Conservation (phyloP, 1,140 invertebrate species). For the Galleria mellonella region DNA sequence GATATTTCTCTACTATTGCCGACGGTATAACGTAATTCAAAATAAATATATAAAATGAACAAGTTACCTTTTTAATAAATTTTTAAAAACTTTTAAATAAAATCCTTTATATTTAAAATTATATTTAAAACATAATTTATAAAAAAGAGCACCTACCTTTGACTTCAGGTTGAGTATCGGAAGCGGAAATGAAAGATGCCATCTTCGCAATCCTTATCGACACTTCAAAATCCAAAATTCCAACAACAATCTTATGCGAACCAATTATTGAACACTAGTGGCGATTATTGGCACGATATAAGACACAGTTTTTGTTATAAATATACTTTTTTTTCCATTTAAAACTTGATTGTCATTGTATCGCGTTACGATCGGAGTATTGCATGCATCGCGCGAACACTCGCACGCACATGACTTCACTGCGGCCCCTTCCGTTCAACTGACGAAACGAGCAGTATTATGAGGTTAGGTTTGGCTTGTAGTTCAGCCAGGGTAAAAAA, state of each 20-base stretch:
- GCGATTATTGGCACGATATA: slow-evolving; percentile 33
- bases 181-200: slow-evolving; percentile 43
- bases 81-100: too few species aligned
- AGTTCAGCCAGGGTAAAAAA: slow-evolving; percentile 55
- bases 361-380: slow-evolving; percentile 4
- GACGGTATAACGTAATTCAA: too few species aligned
- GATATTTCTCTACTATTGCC: too few species aligned
- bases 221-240: slow-evolving; percentile 16
- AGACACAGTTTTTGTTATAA: slow-evolving; percentile 43
- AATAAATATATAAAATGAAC: too few species aligned
- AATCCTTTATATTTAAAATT: too few species aligned
- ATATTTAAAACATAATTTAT: slow-evolving; percentile 3
- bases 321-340: neutral
- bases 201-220: slow-evolving; percentile 30
- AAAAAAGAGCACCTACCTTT: slow-evolving; percentile 40
- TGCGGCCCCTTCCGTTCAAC: slow-evolving; percentile 20
- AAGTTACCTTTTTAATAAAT: too few species aligned
- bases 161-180: slow-evolving; percentile 38
- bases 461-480: slow-evolving; percentile 32
- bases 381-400: slow-evolving; percentile 7
- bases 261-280: neutral
- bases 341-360: slow-evolving; percentile 16
- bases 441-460: slow-evolving; percentile 20
- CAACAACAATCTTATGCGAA: slow-evolving; percentile 27
- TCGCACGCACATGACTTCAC: slow-evolving; percentile 12